Evolutionary conservation across 2,113 vertebrate species (phyloP).

Genomic region (Paratilapia polleni): DNA sequence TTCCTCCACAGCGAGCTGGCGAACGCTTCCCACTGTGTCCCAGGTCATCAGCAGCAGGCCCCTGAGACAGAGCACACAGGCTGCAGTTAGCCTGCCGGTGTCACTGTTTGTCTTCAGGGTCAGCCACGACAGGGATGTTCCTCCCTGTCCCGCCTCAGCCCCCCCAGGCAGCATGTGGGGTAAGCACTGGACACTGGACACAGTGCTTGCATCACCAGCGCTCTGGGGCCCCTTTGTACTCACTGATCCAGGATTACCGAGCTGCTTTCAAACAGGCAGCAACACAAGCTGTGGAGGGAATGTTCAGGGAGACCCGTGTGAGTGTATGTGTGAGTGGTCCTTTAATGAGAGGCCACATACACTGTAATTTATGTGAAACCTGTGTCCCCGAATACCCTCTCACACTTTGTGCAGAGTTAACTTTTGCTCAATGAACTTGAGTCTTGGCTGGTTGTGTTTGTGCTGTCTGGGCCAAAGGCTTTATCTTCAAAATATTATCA

Average conservation of each 20-base stretch:
- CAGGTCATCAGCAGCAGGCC: conserved; percentile 21
- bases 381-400: background rate
- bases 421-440: conserved; percentile 36
- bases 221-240: conserved; percentile 71
- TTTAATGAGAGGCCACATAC: conserved; percentile 38
- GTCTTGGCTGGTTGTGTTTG: conserved; percentile 1
- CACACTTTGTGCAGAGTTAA: conserved; percentile 26
- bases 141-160: conserved; percentile 24
- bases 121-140: background rate
- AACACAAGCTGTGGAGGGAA: conserved; percentile 52
- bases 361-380: conserved; percentile 27
- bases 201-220: conserved; percentile 71
- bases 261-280: conserved; percentile 65
- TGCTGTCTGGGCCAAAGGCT: conserved; percentile 41
- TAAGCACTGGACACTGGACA: conserved; percentile 50
- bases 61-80: conserved; percentile 28
- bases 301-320: conserved; percentile 53
- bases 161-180: conserved; percentile 36
- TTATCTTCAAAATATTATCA: conserved; percentile 4
- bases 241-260: conserved; percentile 80
- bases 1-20: conserved; percentile 43
- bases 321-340: conserved; percentile 10
- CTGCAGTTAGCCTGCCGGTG: conserved; percentile 9
- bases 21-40: conserved; percentile 33
- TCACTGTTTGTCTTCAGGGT: conserved; percentile 15